Conservation (phyloP, 2,113 vertebrate genomes). For the Ancistrus triradiatus region DNA sequence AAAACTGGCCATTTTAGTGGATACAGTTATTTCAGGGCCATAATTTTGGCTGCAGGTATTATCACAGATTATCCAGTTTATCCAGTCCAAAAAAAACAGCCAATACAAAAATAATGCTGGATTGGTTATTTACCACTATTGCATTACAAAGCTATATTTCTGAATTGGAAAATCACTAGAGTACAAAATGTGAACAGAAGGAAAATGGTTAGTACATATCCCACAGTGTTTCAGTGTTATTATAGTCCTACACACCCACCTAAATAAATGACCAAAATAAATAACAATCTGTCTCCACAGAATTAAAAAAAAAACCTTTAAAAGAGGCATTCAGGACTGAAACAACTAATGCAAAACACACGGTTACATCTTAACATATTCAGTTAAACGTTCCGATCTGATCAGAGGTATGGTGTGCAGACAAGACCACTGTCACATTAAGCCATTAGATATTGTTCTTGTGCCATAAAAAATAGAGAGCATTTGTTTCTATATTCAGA, state of each 20-base stretch:
- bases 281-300: too few species aligned
- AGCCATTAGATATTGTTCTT: constrained; percentile 33
- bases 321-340: too few species aligned
- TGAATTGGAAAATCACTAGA: not conserved
- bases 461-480: constrained; percentile 34
- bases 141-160: constrained; percentile 11
- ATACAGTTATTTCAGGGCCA: constrained; percentile 36
- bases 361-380: too few species aligned
- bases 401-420: constrained; percentile 6
- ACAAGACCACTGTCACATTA: constrained; percentile 19
- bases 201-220: too few species aligned
- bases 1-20: constrained; percentile 26
- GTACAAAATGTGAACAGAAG: not conserved
- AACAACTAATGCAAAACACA: too few species aligned
- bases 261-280: too few species aligned
- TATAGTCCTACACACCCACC: too few species aligned
- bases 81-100: too few species aligned
- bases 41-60: constrained; percentile 35
- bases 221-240: too few species aligned
- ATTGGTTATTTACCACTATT: constrained; percentile 16
- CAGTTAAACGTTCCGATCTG: not conserved
- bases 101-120: too few species aligned
- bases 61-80: constrained; percentile 29
- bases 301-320: too few species aligned
- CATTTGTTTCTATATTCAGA: constrained; percentile 57